These are phyloP conservation scores for Agapostemon virescens DNA, from an alignment of 2,888 invertebrate species.

Conservation along the genomic window DNA sequence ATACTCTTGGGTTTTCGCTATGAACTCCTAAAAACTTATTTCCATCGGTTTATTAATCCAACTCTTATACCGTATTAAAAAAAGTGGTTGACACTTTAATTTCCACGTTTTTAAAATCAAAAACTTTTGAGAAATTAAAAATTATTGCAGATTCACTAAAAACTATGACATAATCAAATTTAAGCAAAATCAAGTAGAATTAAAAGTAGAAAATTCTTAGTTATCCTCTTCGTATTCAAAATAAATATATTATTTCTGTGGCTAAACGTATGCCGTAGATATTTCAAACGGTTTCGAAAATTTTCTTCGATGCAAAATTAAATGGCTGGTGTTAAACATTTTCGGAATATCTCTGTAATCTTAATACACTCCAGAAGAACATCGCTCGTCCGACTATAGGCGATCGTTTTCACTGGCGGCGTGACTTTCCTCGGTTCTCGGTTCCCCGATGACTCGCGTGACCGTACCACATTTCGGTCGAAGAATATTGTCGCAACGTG, in stretches of 20 bases:
- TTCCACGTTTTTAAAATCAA: no score
- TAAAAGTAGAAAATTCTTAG: not conserved
- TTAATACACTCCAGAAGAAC: not conserved
- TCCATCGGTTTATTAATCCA: no score
- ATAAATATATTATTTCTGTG: not conserved
- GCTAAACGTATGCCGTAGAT: not conserved
- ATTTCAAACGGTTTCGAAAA: not conserved
- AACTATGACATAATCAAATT: no score
- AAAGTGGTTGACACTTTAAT: no score
- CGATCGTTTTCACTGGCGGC: not conserved
- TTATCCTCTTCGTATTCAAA: not conserved
- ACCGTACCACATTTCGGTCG: not conserved
- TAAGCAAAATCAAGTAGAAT: no score
- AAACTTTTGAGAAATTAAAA: no score
- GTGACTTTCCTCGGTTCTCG: not conserved
- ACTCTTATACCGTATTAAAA: no score
- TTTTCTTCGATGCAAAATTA: not conserved
- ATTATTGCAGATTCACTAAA: no score
- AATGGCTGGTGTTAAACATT: not conserved
- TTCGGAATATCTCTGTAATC: not conserved
- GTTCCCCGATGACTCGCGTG: conserved; percentile 1
- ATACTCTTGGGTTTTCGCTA: no score
- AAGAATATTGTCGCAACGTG: conserved; percentile 1
- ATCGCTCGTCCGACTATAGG: not conserved
- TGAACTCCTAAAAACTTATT: no score